These are phyloP conservation scores for Abscondita cerata DNA, from an alignment of 2,888 invertebrate species.

Conservation along the genomic window DNA sequence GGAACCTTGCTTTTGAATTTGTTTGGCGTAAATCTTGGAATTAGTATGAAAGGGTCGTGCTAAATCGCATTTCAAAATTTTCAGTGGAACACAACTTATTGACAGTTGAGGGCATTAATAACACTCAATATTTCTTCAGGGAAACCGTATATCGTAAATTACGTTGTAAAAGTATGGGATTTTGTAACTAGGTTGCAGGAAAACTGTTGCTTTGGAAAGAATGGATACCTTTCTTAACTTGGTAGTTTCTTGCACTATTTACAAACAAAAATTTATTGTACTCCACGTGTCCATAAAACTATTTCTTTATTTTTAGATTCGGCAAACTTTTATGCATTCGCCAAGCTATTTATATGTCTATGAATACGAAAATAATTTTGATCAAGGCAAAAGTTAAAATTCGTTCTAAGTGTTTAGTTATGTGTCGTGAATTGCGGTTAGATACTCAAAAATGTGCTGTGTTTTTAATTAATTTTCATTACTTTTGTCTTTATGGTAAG, in stretches of 20 bases:
- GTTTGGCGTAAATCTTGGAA: neutral
- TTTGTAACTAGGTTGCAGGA: too few species aligned
- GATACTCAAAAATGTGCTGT: too few species aligned
- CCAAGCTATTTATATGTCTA: constrained; percentile 5
- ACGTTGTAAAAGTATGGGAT: constrained; percentile 14
- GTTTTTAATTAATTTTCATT: too few species aligned
- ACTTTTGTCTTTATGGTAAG: too few species aligned
- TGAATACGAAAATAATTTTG: constrained; percentile 6
- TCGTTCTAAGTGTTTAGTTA: constrained; percentile 4
- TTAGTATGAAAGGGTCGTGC: constrained; percentile 7
- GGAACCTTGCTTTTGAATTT: too few species aligned
- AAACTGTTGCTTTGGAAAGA: too few species aligned
- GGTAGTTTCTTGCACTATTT: too few species aligned
- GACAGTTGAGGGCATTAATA: constrained; percentile 25
- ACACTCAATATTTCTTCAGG: constrained; percentile 19
- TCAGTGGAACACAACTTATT: constrained; percentile 20
- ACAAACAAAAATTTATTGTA: too few species aligned
- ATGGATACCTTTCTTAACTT: too few species aligned
- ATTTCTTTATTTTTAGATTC: neutral
- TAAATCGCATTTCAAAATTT: constrained; percentile 15
- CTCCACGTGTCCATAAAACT: too few species aligned
- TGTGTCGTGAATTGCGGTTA: neutral
- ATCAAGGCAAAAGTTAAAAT: constrained; percentile 1
- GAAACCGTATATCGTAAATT: constrained; percentile 16
- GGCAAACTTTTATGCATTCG: constrained; percentile 4